Evolutionary conservation across 1,140 invertebrate species (phyloP).

Genomic region (Alviniconcha marisindica): DNA sequence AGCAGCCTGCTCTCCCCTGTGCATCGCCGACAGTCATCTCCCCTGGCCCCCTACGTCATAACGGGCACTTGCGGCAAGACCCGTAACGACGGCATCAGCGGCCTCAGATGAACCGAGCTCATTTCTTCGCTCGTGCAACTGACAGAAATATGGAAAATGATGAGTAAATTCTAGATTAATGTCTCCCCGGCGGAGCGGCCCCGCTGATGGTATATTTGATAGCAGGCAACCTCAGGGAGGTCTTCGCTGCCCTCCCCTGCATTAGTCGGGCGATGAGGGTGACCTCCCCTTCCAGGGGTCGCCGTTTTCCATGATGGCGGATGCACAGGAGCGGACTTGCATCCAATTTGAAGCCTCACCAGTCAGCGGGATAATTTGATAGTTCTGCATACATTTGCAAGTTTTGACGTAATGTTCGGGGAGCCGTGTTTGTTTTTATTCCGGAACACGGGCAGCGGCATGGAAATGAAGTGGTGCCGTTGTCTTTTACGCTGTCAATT

Average conservation of each 20-base stretch:
- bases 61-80: conserved; percentile 8
- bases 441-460: neutral
- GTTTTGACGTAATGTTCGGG: conserved; percentile 34
- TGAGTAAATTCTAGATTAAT: conserved; percentile 44
- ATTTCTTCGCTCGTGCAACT: conserved; percentile 28
- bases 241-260: conserved; percentile 35
- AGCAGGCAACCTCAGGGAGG: conserved; percentile 26
- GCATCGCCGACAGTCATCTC: conserved; percentile 24
- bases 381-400: conserved; percentile 43
- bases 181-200: conserved; percentile 11
- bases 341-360: conserved; percentile 40
- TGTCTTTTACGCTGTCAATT: conserved; percentile 18
- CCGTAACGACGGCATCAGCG: neutral
- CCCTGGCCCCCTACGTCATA: conserved; percentile 26
- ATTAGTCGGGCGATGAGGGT: conserved; percentile 35
- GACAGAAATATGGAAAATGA: conserved; percentile 44
- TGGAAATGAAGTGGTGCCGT: neutral
- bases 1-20: neutral
- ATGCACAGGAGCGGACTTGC: conserved; percentile 28
- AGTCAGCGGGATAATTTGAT: conserved; percentile 40
- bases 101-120: conserved; percentile 35
- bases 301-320: conserved; percentile 35
- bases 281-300: conserved; percentile 37
- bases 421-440: conserved; percentile 14
- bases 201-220: conserved; percentile 41